Percentiles rank a stretch among this genome's conserved stretches.
Conservation (phyloP, 1,140 invertebrate genomes). For the Drosophila bocqueti region DNA sequence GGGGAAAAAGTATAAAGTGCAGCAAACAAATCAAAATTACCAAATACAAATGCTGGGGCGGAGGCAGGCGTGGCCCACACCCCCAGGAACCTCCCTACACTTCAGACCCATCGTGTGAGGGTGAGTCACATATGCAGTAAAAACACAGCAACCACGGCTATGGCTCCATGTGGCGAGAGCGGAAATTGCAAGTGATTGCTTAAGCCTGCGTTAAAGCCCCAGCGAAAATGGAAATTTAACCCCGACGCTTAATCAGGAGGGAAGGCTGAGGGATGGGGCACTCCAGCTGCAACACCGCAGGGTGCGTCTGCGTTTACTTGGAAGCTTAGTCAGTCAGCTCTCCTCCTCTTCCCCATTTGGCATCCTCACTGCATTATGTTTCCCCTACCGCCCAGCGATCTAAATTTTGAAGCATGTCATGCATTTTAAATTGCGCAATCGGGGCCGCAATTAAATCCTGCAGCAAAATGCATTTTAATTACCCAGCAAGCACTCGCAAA, state of each 20-base stretch:
- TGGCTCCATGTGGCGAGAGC: constrained; percentile 10
- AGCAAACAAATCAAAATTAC: constrained; percentile 80
- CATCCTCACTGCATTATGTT: constrained; percentile 2
- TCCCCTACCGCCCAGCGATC: constrained; percentile 4
- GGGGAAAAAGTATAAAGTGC: constrained; percentile 52
- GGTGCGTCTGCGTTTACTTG: constrained; percentile 11
- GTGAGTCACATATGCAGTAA: constrained; percentile 7
- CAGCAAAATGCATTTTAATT: constrained; percentile 62
- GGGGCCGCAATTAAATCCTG: constrained; percentile 45
- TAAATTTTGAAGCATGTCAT: constrained; percentile 51
- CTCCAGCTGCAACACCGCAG: constrained; percentile 20
- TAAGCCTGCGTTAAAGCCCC: constrained; percentile 36
- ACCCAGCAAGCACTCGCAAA: constrained; percentile 3
- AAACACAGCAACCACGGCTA: constrained; percentile 21
- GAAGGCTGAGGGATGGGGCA: neutral
- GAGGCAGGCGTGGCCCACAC: constrained; percentile 2
- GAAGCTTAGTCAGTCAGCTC: constrained; percentile 4
- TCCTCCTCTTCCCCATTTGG: too few species aligned
- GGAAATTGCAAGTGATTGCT: constrained; percentile 40
- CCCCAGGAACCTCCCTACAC: neutral
- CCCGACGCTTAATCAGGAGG: constrained; percentile 21
- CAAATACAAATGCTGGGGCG: constrained; percentile 56
- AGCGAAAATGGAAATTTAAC: constrained; percentile 67
- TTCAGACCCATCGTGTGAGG: neutral
- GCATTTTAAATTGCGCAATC: constrained; percentile 56